Percentiles rank a stretch among this genome's conserved stretches.
These are phyloP conservation scores for Petroica traversi DNA, from an alignment of 2,113 vertebrate species.

Conservation along the genomic window DNA sequence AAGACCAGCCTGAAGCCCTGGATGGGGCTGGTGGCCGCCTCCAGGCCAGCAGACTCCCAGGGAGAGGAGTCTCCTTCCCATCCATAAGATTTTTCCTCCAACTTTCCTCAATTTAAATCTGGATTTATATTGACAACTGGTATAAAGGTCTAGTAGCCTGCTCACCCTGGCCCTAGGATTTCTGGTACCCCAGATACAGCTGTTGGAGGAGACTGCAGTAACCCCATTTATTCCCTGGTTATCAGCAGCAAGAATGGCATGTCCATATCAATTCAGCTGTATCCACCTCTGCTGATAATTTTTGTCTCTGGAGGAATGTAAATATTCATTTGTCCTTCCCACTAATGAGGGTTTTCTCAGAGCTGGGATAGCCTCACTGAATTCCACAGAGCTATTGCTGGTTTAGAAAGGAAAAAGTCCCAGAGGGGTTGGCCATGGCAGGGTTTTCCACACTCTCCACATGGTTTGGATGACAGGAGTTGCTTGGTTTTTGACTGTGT, in stretches of 20 bases:
- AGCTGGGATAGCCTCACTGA: neutral
- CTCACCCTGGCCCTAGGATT: neutral
- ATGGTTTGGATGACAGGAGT: neutral
- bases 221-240: neutral
- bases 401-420: neutral
- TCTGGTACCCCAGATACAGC: neutral
- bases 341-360: neutral
- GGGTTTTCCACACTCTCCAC: neutral
- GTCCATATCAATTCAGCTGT: neutral
- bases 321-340: neutral
- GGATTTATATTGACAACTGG: neutral
- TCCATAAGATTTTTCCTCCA: neutral
- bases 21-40: neutral
- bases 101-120: neutral
- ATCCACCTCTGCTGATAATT: neutral
- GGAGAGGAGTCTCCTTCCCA: neutral
- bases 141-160: neutral
- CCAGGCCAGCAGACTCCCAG: neutral
- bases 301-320: neutral
- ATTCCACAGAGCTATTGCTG: accelerated
- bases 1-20: neutral
- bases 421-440: neutral
- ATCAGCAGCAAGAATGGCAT: neutral
- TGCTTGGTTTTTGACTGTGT: neutral
- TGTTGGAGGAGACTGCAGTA: neutral